phyloP scores from a whole-genome alignment of 2,113 vertebrate genomes.

The Clarias macrocephalus region DNA sequence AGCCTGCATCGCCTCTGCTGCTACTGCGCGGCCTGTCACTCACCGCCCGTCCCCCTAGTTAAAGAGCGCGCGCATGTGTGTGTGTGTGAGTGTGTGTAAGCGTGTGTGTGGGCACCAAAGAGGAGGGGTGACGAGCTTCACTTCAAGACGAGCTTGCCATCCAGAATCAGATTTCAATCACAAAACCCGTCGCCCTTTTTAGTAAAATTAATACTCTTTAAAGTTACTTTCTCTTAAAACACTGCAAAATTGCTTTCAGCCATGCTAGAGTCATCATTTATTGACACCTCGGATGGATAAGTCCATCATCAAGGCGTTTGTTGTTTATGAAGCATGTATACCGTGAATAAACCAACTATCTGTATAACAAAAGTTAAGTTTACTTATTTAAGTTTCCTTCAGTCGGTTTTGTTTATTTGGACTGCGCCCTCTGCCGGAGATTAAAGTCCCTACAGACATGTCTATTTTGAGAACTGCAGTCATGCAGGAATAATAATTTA shows the following conservation, averaged over 20 bases:
- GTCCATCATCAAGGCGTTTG: background rate
- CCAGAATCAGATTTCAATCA: constrained; percentile 62
- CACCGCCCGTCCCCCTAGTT: constrained; percentile 7
- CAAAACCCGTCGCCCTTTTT: constrained; percentile 51
- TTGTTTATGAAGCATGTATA: background rate
- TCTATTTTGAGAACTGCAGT: constrained; percentile 19
- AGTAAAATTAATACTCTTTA: constrained; percentile 38
- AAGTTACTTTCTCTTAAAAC: background rate
- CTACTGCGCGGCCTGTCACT: constrained; percentile 31
- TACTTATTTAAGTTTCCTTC: background rate
- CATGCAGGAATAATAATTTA: constrained; percentile 30
- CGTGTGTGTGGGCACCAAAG: constrained; percentile 26
- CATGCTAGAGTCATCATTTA: background rate
- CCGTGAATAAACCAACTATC: background rate
- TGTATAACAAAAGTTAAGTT: background rate
- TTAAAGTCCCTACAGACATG: constrained; percentile 1
- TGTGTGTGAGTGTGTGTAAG: constrained; percentile 16
- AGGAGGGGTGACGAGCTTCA: constrained; percentile 16
- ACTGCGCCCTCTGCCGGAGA: constrained; percentile 42
- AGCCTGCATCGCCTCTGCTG: background rate
- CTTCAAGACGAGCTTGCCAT: constrained; percentile 35
- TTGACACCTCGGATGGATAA: background rate
- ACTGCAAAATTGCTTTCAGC: background rate
- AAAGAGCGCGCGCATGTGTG: background rate
- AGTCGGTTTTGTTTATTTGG: background rate